phyloP scores from a whole-genome alignment of 2,797 vertebrate species.

The Australoheros facetus region DNA sequence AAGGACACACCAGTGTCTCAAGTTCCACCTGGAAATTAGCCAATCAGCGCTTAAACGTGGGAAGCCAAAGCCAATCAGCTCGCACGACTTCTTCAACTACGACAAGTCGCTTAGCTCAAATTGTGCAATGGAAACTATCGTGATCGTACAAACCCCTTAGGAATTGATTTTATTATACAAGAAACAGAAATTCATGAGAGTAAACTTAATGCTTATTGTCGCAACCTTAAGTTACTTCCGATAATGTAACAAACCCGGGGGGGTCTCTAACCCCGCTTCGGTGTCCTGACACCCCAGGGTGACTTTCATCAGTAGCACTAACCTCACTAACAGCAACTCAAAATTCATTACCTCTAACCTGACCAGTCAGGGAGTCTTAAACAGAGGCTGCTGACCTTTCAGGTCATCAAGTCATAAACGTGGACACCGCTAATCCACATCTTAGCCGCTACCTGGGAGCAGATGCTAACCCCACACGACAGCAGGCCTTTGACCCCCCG shows the following conservation, averaged over 20 bases:
- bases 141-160: background rate
- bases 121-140: background rate
- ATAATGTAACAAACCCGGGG: background rate
- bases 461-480: background rate
- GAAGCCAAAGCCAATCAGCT: constrained; percentile 54
- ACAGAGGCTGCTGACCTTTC: background rate
- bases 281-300: constrained; percentile 19
- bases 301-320: constrained; percentile 35
- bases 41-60: constrained; percentile 22
- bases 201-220: background rate
- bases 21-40: background rate
- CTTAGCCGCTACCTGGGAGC: background rate
- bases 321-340: background rate
- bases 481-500: constrained; percentile 66
- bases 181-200: no score
- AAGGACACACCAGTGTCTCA: constrained; percentile 49
- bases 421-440: background rate
- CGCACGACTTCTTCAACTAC: constrained; percentile 27
- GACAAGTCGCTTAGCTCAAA: constrained; percentile 59
- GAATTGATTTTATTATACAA: no score
- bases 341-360: background rate
- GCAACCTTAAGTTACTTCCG: background rate
- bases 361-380: no score
- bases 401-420: background rate
- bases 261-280: background rate